These are phyloP conservation scores for Cataglyphis livida DNA, from an alignment of 2,888 invertebrate species.

Conservation along the genomic window DNA sequence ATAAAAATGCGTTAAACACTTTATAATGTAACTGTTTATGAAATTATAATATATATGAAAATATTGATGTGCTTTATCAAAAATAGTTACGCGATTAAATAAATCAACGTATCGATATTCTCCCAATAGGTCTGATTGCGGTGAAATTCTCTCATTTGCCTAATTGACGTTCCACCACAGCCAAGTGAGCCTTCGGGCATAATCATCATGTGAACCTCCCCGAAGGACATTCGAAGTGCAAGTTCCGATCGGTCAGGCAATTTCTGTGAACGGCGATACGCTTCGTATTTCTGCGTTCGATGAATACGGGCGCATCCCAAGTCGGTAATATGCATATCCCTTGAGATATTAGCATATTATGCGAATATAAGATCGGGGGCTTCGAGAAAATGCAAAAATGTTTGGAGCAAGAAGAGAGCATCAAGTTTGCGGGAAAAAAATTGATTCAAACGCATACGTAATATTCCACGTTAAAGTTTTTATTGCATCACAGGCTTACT, in stretches of 20 bases:
- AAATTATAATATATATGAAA: neutral
- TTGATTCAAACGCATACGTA: conserved; percentile 63
- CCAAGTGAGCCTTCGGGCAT: conserved; percentile 42
- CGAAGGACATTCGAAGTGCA: conserved; percentile 61
- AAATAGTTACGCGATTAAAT: conserved; percentile 12
- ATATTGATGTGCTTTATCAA: neutral
- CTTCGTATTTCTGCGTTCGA: conserved; percentile 51
- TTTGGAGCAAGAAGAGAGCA: conserved; percentile 8
- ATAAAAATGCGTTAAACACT: neutral
- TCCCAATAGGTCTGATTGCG: conserved; percentile 26
- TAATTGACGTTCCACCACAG: conserved; percentile 46
- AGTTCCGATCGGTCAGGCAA: conserved; percentile 55
- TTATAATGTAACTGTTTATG: neutral
- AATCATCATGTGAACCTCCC: conserved; percentile 60
- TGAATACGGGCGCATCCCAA: conserved; percentile 58
- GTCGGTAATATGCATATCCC: conserved; percentile 66
- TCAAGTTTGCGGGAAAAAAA: conserved; percentile 60
- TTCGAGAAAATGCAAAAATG: conserved; percentile 19
- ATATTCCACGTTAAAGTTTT: conserved; percentile 58
- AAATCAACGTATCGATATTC: conserved; percentile 20
- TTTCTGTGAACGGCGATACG: conserved; percentile 50
- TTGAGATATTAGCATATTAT: conserved; percentile 71
- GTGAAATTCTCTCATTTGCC: conserved; percentile 49
- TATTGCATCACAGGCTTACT: conserved; percentile 47
- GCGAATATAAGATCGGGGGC: conserved; percentile 32